Conservation (phyloP, 1,140 invertebrate genomes). For the Drusus annulatus region DNA sequence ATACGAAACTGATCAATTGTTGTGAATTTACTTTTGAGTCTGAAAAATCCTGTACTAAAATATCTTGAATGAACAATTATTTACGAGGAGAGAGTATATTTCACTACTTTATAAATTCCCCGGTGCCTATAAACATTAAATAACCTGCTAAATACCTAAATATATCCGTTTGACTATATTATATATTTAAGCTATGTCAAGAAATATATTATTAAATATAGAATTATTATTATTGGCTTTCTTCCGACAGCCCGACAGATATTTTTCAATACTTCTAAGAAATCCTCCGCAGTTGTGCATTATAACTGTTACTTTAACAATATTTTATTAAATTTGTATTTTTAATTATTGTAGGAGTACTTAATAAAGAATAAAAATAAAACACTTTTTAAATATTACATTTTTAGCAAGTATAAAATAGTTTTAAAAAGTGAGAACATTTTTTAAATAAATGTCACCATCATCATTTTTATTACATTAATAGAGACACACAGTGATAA, state of each 20-base stretch:
- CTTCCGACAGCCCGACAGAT: background rate
- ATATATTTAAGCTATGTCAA: conserved; percentile 1
- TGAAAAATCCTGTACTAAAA: conserved; percentile 35
- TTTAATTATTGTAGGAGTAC: conserved; percentile 38
- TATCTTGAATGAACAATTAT: background rate
- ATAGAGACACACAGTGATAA: too few species aligned
- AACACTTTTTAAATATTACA: too few species aligned
- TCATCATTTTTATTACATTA: too few species aligned
- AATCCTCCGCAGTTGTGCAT: conserved; percentile 42
- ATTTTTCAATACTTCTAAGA: conserved; percentile 22
- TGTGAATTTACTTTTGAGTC: conserved; percentile 38
- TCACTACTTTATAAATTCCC: conserved; percentile 6
- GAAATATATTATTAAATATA: conserved; percentile 3
- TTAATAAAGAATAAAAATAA: conserved; percentile 23
- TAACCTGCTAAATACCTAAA: conserved; percentile 23
- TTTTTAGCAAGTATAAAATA: too few species aligned
- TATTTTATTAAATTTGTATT: conserved; percentile 44
- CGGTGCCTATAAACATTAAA: conserved; percentile 34
- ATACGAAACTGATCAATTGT: conserved; percentile 37
- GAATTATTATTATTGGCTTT: background rate
- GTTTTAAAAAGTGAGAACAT: too few species aligned
- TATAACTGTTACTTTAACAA: conserved; percentile 44
- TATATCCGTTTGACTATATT: conserved; percentile 19
- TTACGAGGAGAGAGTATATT: conserved; percentile 23
- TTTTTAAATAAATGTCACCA: too few species aligned